Base-by-base conservation (phyloP, 37 sponge, comb jelly and placozoan genomes). In the Chondrosia reniformis region DNA sequence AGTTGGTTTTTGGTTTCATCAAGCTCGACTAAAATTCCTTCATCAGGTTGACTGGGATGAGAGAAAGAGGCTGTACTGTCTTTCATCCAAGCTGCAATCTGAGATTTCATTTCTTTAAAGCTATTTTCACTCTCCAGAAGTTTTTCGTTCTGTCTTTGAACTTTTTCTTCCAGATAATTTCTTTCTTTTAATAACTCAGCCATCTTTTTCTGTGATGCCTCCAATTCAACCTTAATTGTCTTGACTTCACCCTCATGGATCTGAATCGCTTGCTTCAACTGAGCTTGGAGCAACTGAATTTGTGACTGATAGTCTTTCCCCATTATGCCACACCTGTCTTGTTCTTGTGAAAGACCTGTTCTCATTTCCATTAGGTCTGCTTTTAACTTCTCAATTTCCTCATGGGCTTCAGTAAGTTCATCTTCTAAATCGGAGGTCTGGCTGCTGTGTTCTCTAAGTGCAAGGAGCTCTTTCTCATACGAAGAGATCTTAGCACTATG, bases 41-140 rank as follows among this genome's bases (percentile, higher is more conserved):
- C 72, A 43, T 24, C 43, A 41, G 39, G 19, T n/a, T 40, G 72
- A 1, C 24, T n/a, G 2, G 36, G 25, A 25, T 40, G 58, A 56
- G 58, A 8, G 58, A 3, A 28, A 6, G 27, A 19, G 12, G 3
- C n/a, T 69, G 8, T 41, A 17, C 19, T 39, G 25, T 69, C 72
- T 6, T 34, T 2, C 72, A 69, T 69, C 72, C 72, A 69, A 24
- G 39, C 36, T 17, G n/a, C n/a, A 39, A 69, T 69, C 43, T 69
- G 24, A 8, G 37, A 41, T 69, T 8, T 69, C 72, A 69, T 69
- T 9, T 69, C 72, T 44, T 69, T 69, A 44, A 69, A 69, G n/a
- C 15, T 69, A 1, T 21, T 24, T 6, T 69, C 72, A 25, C 41
- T 36, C 44, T 69, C 36, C 1, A 13, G 42, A 21, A 69, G 6